Evolutionary conservation across 2,113 vertebrate genomes (phyloP), one percentile per base, ranked within the genome.

Genomic region (Hiodon alosoides): DNA sequence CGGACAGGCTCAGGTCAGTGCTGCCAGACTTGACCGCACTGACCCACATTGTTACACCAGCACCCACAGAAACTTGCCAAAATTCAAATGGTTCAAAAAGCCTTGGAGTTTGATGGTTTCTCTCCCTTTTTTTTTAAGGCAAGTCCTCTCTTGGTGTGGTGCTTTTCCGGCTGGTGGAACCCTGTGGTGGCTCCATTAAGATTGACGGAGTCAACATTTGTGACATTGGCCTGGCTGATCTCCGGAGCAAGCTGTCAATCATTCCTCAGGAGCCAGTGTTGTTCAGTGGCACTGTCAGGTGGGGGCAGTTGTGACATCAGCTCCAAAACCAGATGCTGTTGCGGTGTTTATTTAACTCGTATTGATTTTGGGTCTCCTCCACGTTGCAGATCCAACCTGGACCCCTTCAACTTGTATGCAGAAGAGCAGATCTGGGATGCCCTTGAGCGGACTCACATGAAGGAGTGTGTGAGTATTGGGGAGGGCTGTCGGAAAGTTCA

Each of bases 191-290:
- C 76, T 93, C 93, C 82, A 95, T 98, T 83, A 91, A 93, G 88
- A 95, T 97, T 0, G 96, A 98, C 0, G 94, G 93, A 0, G 85
- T 96, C 79, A 92, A 93, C 82, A 95, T 96, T 86, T 93, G 89
- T 75, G 93, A 96, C 72, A 95, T 98, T 2, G 95, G 95, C 74
- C 89, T 98, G 69, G 95, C 94, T 2, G 95, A 97, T 85, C 92
- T 98, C 78, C 94, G 96, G 61, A 96, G 94, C 89, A 96, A 96
- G 16, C 92, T 98, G 61, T 94, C 96, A 67, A 97, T 98, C 85
- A 98, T 98, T 58, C 95, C 95, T 16, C 96, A 98, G 79, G 96
- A 98, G 78, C 95, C 96, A 0, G 95, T 98, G 77, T 86, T 98
- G 1, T 98, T 98, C 86, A 94, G 93, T 52, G 95, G 95, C 59